Evolutionary conservation across 2,797 vertebrate genomes (phyloP).

Genomic region (Naso thynnoides): DNA sequence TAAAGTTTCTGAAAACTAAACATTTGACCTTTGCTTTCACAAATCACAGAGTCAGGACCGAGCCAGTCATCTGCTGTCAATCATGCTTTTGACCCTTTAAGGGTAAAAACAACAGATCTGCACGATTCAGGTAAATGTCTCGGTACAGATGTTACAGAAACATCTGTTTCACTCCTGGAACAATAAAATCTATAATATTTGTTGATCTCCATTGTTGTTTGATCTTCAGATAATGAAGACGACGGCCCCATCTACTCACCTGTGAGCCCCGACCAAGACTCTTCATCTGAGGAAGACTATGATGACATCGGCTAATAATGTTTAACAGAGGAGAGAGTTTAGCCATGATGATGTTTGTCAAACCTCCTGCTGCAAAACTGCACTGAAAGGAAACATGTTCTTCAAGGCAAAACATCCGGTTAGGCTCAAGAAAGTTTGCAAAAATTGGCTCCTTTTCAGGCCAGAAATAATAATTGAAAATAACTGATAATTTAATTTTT

Average conservation of each 20-base stretch:
- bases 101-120: neutral
- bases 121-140: conserved; percentile 43
- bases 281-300: conserved; percentile 65
- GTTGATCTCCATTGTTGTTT: neutral
- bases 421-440: neutral
- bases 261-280: conserved; percentile 62
- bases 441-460: neutral
- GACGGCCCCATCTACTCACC: conserved; percentile 68
- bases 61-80: neutral
- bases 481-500: neutral
- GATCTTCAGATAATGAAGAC: conserved; percentile 49
- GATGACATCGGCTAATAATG: conserved; percentile 61
- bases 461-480: neutral
- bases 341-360: neutral
- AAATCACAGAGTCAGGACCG: neutral
- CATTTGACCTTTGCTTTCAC: neutral
- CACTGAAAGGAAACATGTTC: conserved; percentile 9
- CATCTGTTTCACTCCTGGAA: too few species aligned
- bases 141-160: neutral
- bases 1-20: neutral
- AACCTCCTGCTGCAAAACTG: neutral
- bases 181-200: too few species aligned
- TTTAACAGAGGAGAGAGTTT: neutral
- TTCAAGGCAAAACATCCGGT: neutral
- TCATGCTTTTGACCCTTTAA: accelerated